phyloP scores from a whole-genome alignment of 2,888 invertebrate species.

The Escarpia spicata region DNA sequence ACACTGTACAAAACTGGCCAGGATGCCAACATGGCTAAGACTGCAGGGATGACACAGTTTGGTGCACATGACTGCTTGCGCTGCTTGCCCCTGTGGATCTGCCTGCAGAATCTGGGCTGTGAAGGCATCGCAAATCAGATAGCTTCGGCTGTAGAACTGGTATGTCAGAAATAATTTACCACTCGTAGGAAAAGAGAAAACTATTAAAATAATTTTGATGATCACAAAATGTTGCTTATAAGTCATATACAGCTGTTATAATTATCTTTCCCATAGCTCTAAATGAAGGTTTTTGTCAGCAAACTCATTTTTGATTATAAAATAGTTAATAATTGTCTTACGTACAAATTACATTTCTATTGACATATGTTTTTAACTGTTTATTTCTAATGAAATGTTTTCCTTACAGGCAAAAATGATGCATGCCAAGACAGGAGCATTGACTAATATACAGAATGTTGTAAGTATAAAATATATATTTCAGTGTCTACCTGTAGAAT shows the following conservation, averaged over 20 bases:
- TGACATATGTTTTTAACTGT: not conserved
- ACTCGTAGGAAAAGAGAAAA: not conserved
- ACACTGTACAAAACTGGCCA: slow-evolving; percentile 61
- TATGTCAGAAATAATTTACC: slow-evolving; percentile 43
- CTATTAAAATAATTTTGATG: not conserved
- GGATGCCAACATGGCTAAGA: slow-evolving; percentile 60
- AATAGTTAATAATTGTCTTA: no score
- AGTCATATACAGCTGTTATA: not conserved
- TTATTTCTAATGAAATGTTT: slow-evolving; percentile 21
- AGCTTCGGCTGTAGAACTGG: slow-evolving; percentile 78
- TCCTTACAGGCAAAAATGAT: slow-evolving; percentile 56
- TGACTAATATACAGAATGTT: slow-evolving; percentile 54
- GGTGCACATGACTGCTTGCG: slow-evolving; percentile 73
- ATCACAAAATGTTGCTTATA: not conserved
- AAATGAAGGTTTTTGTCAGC: not conserved
- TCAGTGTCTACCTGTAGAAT: not conserved
- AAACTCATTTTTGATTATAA: not conserved
- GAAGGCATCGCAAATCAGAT: slow-evolving; percentile 79
- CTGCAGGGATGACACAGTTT: slow-evolving; percentile 71
- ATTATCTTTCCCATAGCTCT: not conserved
- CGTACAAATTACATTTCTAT: not conserved
- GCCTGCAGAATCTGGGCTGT: slow-evolving; percentile 71
- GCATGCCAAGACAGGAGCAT: slow-evolving; percentile 59
- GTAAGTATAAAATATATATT: slow-evolving; percentile 50
- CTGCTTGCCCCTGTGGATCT: slow-evolving; percentile 86